phyloP scores from a whole-genome alignment of 2,888 invertebrate genomes.

The Apamea anceps region DNA sequence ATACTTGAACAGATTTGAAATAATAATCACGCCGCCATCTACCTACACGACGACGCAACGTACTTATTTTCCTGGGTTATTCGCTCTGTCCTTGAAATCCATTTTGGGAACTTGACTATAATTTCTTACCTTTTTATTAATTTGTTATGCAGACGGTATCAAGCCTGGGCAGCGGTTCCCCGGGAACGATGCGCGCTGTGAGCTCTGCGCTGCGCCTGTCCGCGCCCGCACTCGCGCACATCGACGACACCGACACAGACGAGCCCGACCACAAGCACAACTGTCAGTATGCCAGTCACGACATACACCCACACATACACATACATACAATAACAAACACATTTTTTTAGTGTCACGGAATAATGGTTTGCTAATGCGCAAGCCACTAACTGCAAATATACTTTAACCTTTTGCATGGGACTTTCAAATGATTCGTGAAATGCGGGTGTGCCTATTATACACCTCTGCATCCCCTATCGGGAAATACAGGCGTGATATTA shows the following conservation, averaged over 20 bases:
- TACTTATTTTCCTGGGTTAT: not conserved
- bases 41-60: not conserved
- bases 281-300: conserved; percentile 77
- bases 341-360: not conserved
- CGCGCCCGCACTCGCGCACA: conserved; percentile 88
- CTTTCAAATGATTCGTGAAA: not conserved
- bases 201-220: conserved; percentile 71
- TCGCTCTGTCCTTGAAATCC: not conserved
- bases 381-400: not conserved
- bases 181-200: conserved; percentile 25
- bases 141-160: conserved; percentile 35
- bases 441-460: not conserved
- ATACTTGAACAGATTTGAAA: not conserved
- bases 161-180: conserved; percentile 27
- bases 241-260: conserved; percentile 91
- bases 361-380: conserved; percentile 6
- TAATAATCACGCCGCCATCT: not conserved
- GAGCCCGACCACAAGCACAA: conserved; percentile 80
- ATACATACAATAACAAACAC: conserved; percentile 11
- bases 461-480: not conserved
- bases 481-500: not conserved
- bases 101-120: not conserved
- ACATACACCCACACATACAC: not conserved
- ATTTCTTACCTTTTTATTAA: not conserved
- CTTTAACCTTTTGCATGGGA: not conserved